Percentiles rank a stretch among this genome's conserved stretches.
Evolutionary conservation across 2,113 vertebrate species (phyloP).

Genomic region (Gymnarchus niloticus): DNA sequence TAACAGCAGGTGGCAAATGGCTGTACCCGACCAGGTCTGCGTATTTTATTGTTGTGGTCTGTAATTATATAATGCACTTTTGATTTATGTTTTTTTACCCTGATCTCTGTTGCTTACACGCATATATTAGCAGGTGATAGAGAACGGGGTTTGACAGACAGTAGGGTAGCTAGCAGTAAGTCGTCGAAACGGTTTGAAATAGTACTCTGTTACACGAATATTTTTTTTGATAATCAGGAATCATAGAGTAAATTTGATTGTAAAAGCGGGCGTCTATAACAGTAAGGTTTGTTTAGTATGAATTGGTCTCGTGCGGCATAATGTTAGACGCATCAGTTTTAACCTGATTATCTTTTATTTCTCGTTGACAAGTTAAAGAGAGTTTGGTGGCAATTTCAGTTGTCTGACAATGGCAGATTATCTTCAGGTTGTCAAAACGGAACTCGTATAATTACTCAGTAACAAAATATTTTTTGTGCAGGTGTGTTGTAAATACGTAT

Average conservation of each 20-base stretch:
- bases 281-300: background rate
- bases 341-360: background rate
- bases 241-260: background rate
- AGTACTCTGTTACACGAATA: background rate
- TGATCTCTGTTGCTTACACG: background rate
- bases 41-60: slow-evolving; percentile 40
- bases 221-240: background rate
- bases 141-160: background rate
- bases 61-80: background rate
- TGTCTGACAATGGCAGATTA: background rate
- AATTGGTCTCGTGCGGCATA: background rate
- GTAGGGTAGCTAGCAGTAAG: background rate
- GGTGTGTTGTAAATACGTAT: background rate
- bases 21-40: slow-evolving; percentile 38
- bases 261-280: background rate
- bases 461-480: background rate
- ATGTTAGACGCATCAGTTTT: background rate
- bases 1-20: slow-evolving; percentile 44
- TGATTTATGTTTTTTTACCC: background rate
- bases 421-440: background rate
- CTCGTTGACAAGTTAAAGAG: slow-evolving; percentile 1
- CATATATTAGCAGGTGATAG: background rate
- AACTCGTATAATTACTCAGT: background rate
- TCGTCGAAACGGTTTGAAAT: background rate
- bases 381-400: background rate